Base-by-base conservation (phyloP, 2,888 invertebrate genomes). In the Arctia plantaginis region DNA sequence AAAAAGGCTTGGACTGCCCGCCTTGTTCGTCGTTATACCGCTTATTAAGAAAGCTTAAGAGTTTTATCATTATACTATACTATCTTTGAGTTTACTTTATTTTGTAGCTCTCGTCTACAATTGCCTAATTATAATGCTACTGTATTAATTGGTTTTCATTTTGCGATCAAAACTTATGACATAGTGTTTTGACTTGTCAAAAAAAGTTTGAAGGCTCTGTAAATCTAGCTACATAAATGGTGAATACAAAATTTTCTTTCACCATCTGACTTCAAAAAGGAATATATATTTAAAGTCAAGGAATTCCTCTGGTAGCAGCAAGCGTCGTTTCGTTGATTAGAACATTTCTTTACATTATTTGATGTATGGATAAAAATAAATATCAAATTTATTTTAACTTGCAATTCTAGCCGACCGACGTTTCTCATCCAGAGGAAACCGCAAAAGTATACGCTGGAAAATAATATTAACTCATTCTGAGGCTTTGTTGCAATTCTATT, bases 351-450 rank as follows among this genome's bases (percentile, higher is more conserved):
- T 30, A 62, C 62, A 62, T 62, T 30, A 62, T 62, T 62, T 62
- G 59, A 18, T 15, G 30, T 59, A 59, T 8, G 62, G 27, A 62
- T 47, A 62, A 27, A 62, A 59, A 27, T 62, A 62, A 30, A 30
- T 30, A 30, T 30, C 18, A 18, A 62, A 62, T 62, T 62, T 62
- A 62, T 62, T 62, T 62, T 30, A 30, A 13, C 62, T 13, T 30
- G 30, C 30, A 62, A 62, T 62, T 62, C 62, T 62, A 30, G 18
- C 62, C 15, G 30, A 62, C 62, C 62, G 30, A 30, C 30, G 30
- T 62, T 62, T 74, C 78, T 77, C 79, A 80, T 82, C 71, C 64
- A 70, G 72, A 75, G 47, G 66, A 64, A 77, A 87, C 85, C 86
- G 73, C 85, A 86, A 83, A 79, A 62, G 55, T 69, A 77, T 59